Base-by-base conservation (phyloP, 1,140 invertebrate genomes). In the Scylla paramamosain region DNA sequence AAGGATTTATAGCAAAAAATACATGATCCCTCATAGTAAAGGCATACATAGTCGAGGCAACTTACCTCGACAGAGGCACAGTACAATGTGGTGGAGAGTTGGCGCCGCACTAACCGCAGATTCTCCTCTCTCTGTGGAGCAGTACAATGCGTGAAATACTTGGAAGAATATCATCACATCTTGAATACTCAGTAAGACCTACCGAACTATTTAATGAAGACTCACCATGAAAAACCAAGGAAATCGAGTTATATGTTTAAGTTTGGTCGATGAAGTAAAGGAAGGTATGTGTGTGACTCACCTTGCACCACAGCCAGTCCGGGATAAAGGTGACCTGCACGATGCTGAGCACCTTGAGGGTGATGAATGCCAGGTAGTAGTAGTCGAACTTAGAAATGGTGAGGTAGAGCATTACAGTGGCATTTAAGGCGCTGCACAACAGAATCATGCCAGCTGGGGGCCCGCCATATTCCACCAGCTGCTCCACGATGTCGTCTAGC, bases 361-460 rank as follows among this genome's bases (percentile, higher is more conserved):
- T 32, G 32, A 92, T 95, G 59, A 89, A 95, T 16, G 91, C 52
- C 10, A 95, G 16, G 91, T 95, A 95, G 86, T 95, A 95, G 28
- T 91, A 77, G 83, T 83, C 32, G 39, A 94, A 46, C 14, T 84
- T 91, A n/a, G 39, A 25, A 83, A 92, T 95, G 25, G 94, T 82
- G 83, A 95, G 94, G 94, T 95, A 95, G 4, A 95, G 83, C 94
- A 95, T 95, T 48, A 92, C 25, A 28, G 94, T 95, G 83, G 94
- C 91, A 28, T 95, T 95, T 48, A 93, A 48, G 83, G 91, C 88
- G 90, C 91, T 88, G 48, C 90, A 87, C 1, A 95, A 91, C 84
- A 95, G 91, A 3, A 95, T 82, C 94, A 95, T 95, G 31, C 84
- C 84, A 3, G 82, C 86, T 16, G 91, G 52, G n/a, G 94, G 94